phyloP scores from a whole-genome alignment of 2,797 vertebrate species.

The Macropodus opercularis region DNA sequence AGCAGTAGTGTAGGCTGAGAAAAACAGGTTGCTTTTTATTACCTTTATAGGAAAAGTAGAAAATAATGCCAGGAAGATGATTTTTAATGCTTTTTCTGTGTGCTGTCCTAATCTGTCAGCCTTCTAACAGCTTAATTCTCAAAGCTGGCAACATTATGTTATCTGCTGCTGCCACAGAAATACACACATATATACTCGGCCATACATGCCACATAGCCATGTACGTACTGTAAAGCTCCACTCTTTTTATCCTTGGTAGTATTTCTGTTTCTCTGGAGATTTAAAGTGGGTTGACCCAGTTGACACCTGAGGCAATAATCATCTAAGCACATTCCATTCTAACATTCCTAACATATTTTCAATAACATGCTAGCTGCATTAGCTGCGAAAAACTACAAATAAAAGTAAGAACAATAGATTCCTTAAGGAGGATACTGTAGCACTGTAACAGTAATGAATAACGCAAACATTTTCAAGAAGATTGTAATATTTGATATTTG shows the following conservation, averaged over 20 bases:
- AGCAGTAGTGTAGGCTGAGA: conserved; percentile 70
- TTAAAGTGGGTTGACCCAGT: not conserved
- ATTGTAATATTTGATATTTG: not conserved
- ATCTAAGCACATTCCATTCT: not conserved
- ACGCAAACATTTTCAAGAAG: too few relatives aligned
- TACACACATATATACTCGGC: conserved; percentile 3
- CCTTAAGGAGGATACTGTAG: too few relatives aligned
- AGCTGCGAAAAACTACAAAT: too few relatives aligned
- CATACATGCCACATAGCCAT: conserved; percentile 14
- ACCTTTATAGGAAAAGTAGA: conserved; percentile 48
- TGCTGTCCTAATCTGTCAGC: conserved; percentile 34
- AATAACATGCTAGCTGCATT: too few relatives aligned
- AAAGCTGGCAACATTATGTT: conserved; percentile 35
- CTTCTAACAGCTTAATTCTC: conserved; percentile 32
- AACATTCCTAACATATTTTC: too few relatives aligned
- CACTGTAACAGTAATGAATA: too few relatives aligned
- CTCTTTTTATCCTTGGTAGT: conserved; percentile 13
- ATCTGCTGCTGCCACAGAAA: conserved; percentile 16
- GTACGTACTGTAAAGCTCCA: conserved; percentile 8
- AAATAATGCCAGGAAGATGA: conserved; percentile 48
- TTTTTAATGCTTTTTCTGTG: conserved; percentile 34
- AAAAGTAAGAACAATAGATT: too few relatives aligned
- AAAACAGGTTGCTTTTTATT: conserved; percentile 68
- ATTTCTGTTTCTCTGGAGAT: not conserved
- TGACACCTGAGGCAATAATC: not conserved